Base-by-base conservation (phyloP, 1,140 invertebrate species). In the Colletes gigas region DNA sequence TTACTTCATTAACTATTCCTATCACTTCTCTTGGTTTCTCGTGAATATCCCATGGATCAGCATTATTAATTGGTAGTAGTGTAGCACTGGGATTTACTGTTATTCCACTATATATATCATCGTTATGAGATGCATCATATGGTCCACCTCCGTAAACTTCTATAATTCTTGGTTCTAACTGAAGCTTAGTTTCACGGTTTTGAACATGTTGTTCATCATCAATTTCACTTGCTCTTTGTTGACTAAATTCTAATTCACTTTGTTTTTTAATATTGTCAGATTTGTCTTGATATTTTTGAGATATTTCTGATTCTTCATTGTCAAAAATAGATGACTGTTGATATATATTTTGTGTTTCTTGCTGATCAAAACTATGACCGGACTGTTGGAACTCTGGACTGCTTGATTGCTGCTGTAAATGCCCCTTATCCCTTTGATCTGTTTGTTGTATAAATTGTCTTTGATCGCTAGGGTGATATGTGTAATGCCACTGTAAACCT, bases 91-190 rank as follows among this genome's bases (percentile, higher is more conserved):
- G 89, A 87, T 92, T 92, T 63, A 77, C n/a, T 69, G 74, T 90
- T 0, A 87, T 83, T 59, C 76, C 81, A 17, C 30, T 72, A 17
- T 89, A 92, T 60, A 90, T 84, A 68, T 92, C 80, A 39, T 84
- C 77, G 41, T 17, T 76, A 17, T 82, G 89, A 30, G 80, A 65
- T 1, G 69, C 67, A 65, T 88, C 87, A 50, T 91, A 90, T 7
- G 84, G 81, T 10, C 88, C 89, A 57, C 89, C 91, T 7, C 91
- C 92, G 75, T 89, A 92, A 19, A 84, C 91, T 91, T 92, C 84
- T 14, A 92, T 67, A 79, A 92, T 91, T 67, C 88, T 88, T 44
- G 88, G 47, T 21, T 86, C 65, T 14, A 83, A 30, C 17, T 82
- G 62, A 10, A 55, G 30, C 66, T 60, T 44, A 59, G 47, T 1